Evolutionary conservation across 2,113 vertebrate species (phyloP), one percentile per base, ranked within the genome.

Genomic region (Cervus canadensis): DNA sequence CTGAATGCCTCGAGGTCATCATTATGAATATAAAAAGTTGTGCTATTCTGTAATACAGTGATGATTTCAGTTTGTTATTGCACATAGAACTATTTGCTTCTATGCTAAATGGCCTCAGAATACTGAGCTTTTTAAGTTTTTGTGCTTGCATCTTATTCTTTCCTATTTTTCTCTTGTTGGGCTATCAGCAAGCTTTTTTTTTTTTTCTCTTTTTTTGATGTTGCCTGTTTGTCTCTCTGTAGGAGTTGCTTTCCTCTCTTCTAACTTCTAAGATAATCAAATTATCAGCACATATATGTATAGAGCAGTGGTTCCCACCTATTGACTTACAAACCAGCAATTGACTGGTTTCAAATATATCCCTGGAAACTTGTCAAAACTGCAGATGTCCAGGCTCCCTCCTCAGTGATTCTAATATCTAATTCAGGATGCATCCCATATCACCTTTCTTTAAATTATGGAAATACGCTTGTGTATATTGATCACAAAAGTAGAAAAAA

Each of bases 271-370:
- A 89, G 56, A 71, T 45, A 89, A 54, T 67, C 48, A 57, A 60
- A 81, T 52, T 85, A 91, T 81, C 23, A 90, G n/a, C 87, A 23
- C 81, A 48, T 13, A 60, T 14, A 48, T 6, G 26, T 19, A 79
- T 23, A 95, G 3, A 91, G 25, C 40, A 96, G 40, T 82, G 12
- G 76, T 81, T 48, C 13, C 48, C 12, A 85, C 25, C 8, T 54
- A 82, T 3, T 36, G 16, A 62, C 57, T 93, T 91, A 87, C 89
- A 97, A 95, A 60, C 28, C 40, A 76, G 40, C 59, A 43, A 85
- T 36, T 90, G 40, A 94, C 23, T 94, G 64, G 28, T 95, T 97
- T 95, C n/a, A 91, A 96, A 95, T 62, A 28, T 91, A 86, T 25
- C 79, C 57, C n/a, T 74, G 15, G 45, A 85, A 94, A 74, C 62